Evolutionary conservation across 2,113 vertebrate species (phyloP).

Genomic region (Grallaria varia): DNA sequence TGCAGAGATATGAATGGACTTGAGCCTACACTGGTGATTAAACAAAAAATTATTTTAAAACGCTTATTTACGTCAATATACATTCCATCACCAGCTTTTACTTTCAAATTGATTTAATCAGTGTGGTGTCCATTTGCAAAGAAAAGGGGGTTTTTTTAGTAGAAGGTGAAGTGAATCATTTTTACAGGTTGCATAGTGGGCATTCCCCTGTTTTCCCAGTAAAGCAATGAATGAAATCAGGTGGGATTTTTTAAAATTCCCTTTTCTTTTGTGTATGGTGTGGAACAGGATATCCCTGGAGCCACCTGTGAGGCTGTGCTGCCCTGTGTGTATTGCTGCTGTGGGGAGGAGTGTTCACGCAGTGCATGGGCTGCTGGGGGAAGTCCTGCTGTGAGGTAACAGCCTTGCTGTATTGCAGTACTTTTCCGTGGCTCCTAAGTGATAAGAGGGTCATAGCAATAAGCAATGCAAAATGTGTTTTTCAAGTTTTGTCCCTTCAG

Average conservation of each 20-base stretch:
- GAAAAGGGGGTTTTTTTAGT: not conserved
- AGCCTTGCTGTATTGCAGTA: not conserved
- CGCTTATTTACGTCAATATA: not conserved
- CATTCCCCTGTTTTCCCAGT: constrained; percentile 62
- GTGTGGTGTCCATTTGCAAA: not conserved
- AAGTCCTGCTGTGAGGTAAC: not conserved
- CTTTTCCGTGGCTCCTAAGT: not conserved
- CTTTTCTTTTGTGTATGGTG: not conserved
- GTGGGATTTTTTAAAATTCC: constrained; percentile 1
- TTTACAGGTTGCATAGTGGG: not conserved
- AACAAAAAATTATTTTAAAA: not conserved
- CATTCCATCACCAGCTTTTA: not conserved
- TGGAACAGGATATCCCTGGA: not conserved
- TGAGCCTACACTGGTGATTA: not conserved
- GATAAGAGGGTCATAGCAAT: not conserved
- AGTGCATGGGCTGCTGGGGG: not conserved
- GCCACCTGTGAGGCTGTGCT: not conserved
- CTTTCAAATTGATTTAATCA: not conserved
- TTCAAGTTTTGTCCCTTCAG: not conserved
- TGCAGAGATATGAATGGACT: not conserved
- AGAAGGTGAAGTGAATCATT: not conserved
- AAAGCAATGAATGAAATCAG: constrained; percentile 2
- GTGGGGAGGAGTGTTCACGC: accelerated
- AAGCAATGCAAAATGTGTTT: not conserved
- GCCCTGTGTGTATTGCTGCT: accelerated